Conservation (phyloP, 2,113 vertebrate species). For the Psephotus haematonotus region DNA sequence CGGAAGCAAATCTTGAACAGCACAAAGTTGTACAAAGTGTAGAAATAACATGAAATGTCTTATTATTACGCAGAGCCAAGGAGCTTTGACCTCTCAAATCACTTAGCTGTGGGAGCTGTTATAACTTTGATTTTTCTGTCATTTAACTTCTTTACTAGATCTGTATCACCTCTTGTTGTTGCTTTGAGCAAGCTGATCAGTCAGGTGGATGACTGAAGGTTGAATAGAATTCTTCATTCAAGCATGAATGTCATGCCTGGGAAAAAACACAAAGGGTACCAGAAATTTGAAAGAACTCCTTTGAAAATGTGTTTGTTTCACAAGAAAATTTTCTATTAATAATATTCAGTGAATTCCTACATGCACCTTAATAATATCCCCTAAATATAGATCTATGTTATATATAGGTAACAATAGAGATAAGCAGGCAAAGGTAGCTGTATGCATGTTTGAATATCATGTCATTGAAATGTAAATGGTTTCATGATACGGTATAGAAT, state of each 20-base stretch:
- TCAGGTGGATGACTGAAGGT: background rate
- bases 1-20: background rate
- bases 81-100: background rate
- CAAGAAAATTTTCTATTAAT: background rate
- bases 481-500: background rate
- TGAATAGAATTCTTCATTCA: background rate
- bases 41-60: background rate
- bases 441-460: background rate
- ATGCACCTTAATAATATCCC: accelerated
- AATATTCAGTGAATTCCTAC: background rate
- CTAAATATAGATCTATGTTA: background rate
- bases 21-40: background rate
- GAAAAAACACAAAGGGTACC: background rate
- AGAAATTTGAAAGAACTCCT: background rate
- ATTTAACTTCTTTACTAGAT: background rate
- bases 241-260: background rate
- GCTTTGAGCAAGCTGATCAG: constrained; percentile 11
- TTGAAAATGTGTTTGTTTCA: background rate
- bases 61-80: background rate
- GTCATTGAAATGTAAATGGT: background rate
- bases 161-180: background rate
- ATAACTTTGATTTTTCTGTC: background rate
- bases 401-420: background rate
- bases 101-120: background rate
- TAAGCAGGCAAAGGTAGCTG: background rate